Evolutionary conservation across 2,113 vertebrate genomes (phyloP), one percentile per base, ranked within the genome.

Genomic region (Psettodes erumei): DNA sequence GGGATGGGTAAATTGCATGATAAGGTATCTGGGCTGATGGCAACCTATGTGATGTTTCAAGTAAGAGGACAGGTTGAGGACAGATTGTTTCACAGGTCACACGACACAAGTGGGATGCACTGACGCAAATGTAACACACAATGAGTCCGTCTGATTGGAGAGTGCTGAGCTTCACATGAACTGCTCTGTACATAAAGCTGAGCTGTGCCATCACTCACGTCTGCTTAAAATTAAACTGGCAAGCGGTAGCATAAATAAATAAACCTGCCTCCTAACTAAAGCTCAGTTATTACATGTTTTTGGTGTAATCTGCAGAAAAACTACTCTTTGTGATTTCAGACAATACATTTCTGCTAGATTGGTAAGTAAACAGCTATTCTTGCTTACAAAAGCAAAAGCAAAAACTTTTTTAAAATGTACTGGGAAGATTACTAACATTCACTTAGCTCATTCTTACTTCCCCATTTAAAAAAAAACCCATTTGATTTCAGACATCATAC

Each of bases 21-120:
- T 89, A 85, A 87, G 80, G 84, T 87, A 40, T 42, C 75, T 74
- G 80, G 86, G 82, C 66, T 70, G 77, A 88, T 86, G 86, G 86
- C 77, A 62, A 80, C 65, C 75, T 79, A 79, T 71, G 71, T 35
- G 18, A 28, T 59, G 63, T 76, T 89, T 89, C 89, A 86, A 88
- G 88, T 84, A 88, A 78, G 37, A 84, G 59, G 76, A 81, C 77
- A 81, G 71, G 79, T 75, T 19, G 23, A 66, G 48, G n/a, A n/a
- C n/a, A 76, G 40, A 53, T n/a, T 13, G 25, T 15, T 60, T 76
- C 35, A 82, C 61, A 18, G 53, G 1, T 78, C 32, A 83, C 33
- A 70, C 48, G 47, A 62, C 60, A 75, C 32, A n/a, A 42, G 40
- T 15, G n/a, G 62, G 67, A 79, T 66, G 47, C 66, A 78, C 61